Evolutionary conservation across 1,140 invertebrate genomes (phyloP), one percentile per base, ranked within the genome.

Genomic region (Grapholita molesta): DNA sequence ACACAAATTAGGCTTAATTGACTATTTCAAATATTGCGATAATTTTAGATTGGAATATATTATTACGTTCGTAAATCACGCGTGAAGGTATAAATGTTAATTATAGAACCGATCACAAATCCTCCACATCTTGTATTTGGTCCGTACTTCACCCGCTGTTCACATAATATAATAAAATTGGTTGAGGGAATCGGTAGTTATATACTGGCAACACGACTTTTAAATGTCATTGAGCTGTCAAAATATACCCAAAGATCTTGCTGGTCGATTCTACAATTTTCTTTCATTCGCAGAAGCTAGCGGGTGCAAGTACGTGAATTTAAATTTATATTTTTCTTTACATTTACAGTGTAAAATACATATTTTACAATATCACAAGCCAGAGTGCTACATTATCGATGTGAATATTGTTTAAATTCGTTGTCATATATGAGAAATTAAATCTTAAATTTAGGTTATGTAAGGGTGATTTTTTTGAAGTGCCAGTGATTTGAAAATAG

Each of bases 301-400:
- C 82, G 85, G 79, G 79, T 84, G 82, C 71, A 74, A 80, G 86
- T 90, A 86, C 71, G 86, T 89, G 82, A 75, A 67, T 68, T 68
- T 61, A 64, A 69, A 71, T 76, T 70, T 66, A 7, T n/a, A 70
- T 67, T 74, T 75, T 72, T 68, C 35, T 12, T 15, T 28, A 48
- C 24, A n/a, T 24, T 42, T 30, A 48, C 9, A 12, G 18, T 38
- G 25, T 18, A 11, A 28, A 8, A 15, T n/a, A 23, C 6, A 25
- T 15, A 11, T 30, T 28, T 12, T 15, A 21, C 65, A 7, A 66
- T 23, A 18, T 38, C 12, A 24, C 24, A 28, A 28, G 24, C 9
- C 24, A 18, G n/a, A 12, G 8, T 12, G 4, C n/a, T 25, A 9
- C n/a, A 28, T 66, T 66, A 23, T 18, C 7, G 23, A 25, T 24